These are phyloP conservation scores for Caerostris darwini DNA, from an alignment of 1,140 invertebrate genomes.

Conservation along the genomic window DNA sequence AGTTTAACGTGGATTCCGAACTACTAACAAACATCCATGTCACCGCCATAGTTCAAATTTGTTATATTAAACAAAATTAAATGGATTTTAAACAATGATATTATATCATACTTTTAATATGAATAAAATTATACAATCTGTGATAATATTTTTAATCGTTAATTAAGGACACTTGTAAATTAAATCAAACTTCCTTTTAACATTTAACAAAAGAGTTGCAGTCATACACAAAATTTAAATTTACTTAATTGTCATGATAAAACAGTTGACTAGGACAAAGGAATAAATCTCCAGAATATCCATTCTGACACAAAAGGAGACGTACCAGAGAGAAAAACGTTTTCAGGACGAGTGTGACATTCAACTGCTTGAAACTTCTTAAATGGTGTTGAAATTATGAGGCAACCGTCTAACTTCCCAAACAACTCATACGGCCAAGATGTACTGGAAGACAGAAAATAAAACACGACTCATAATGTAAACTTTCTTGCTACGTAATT, in stretches of 20 bases:
- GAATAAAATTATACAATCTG: no score
- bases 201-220: no score
- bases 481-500: conserved; percentile 13
- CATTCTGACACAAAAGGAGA: not conserved
- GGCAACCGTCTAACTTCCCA: not conserved
- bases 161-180: no score
- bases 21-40: no score
- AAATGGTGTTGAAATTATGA: not conserved
- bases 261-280: not conserved
- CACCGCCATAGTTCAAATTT: no score
- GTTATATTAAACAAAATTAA: no score
- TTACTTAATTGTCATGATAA: not conserved
- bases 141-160: no score
- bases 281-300: not conserved
- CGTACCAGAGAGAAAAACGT: not conserved
- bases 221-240: no score
- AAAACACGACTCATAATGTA: not conserved
- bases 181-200: no score
- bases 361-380: not conserved
- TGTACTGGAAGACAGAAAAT: not conserved
- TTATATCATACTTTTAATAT: no score
- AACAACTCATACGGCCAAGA: not conserved
- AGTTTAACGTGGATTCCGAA: no score
- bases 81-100: no score
- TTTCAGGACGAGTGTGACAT: not conserved